Evolutionary conservation across 2,888 invertebrate genomes (phyloP).

Genomic region (Dolichopus griseipennis): DNA sequence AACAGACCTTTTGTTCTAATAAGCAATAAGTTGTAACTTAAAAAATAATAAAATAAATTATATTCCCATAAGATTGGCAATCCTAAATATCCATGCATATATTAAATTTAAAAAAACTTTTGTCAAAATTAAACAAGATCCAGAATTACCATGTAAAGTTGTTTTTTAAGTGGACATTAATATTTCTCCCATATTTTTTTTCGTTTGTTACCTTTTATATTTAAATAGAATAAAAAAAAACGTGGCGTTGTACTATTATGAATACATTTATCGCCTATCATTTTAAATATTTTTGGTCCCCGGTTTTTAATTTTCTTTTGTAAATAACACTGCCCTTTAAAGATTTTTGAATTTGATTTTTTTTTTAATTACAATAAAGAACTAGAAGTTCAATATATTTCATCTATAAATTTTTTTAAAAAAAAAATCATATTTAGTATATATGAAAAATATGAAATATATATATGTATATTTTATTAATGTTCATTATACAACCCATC

Average conservation of each 20-base stretch:
- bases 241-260: not conserved
- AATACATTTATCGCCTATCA: not conserved
- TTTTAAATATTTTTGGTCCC: not conserved
- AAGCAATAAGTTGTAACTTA: too few species aligned
- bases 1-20: too few species aligned
- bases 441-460: too few species aligned
- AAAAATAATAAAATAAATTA: too few species aligned
- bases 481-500: not conserved
- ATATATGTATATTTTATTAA: too few species aligned
- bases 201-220: not conserved
- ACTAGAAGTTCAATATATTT: not conserved
- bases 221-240: not conserved
- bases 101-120: not conserved
- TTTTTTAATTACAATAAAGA: too few species aligned
- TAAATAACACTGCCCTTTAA: not conserved
- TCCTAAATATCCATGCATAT: too few species aligned
- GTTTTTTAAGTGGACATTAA: not conserved
- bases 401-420: not conserved
- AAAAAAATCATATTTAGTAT: too few species aligned
- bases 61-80: too few species aligned
- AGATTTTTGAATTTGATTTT: not conserved
- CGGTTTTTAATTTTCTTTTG: constrained; percentile 1
- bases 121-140: not conserved
- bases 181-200: not conserved
- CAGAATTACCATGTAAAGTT: not conserved